Conservation (phyloP, 2,888 invertebrate species). For the Cantharis rufa region DNA sequence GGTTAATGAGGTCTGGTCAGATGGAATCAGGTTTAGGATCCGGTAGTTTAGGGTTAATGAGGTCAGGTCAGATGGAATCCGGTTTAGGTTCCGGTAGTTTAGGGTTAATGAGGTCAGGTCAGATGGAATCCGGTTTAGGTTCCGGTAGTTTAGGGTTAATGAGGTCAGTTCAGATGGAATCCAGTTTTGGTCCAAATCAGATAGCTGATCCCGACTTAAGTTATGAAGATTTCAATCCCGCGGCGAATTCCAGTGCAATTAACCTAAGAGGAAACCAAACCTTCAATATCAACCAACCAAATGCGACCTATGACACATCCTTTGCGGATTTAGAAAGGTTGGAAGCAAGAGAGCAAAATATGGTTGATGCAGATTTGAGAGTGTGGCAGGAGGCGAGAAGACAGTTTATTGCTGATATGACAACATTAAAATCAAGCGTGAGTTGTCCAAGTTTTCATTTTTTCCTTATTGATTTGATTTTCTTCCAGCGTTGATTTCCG, state of each 20-base stretch:
- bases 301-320: neutral
- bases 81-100: too few species aligned
- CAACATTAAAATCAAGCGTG: neutral
- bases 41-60: too few species aligned
- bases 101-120: too few species aligned
- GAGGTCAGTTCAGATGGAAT: too few species aligned
- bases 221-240: neutral
- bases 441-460: neutral
- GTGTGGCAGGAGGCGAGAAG: constrained; percentile 28
- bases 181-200: too few species aligned
- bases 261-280: neutral
- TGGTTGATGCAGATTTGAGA: constrained; percentile 16
- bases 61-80: too few species aligned
- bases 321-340: neutral
- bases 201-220: too few species aligned
- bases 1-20: too few species aligned
- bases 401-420: constrained; percentile 9
- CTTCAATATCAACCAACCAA: neutral
- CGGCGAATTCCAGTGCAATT: neutral
- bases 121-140: too few species aligned
- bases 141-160: too few species aligned
- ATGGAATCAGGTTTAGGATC: too few species aligned
- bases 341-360: constrained; percentile 5
- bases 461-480: neutral
- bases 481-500: neutral